Conservation (phyloP, 2,113 vertebrate genomes). For the Fregetta grallaria region DNA sequence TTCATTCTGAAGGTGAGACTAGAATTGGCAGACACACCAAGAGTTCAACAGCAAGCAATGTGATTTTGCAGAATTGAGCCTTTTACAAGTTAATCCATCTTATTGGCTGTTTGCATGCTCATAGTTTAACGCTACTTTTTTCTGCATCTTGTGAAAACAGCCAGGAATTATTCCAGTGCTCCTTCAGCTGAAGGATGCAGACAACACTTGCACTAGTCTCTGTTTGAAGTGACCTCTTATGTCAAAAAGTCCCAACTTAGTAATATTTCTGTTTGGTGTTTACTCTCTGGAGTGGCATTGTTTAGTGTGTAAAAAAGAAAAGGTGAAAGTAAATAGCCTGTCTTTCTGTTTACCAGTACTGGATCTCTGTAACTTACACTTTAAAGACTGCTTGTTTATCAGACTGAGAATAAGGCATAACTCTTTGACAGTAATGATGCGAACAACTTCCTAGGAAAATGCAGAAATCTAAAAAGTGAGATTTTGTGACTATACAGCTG, state of each 20-base stretch:
- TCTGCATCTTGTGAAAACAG: not conserved
- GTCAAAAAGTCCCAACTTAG: not conserved
- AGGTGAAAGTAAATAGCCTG: not conserved
- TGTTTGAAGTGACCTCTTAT: not conserved
- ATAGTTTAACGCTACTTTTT: not conserved
- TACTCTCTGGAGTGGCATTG: not conserved
- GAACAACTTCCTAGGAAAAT: not conserved
- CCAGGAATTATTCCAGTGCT: not conserved
- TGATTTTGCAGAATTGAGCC: not conserved
- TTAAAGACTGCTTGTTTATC: not conserved
- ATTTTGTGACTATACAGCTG: not conserved
- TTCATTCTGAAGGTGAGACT: not conserved
- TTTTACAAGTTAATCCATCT: not conserved
- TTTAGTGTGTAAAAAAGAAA: not conserved
- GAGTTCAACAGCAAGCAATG: not conserved
- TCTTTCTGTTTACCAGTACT: not conserved
- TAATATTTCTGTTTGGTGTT: not conserved
- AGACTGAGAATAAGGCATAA: not conserved
- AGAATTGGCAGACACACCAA: not conserved
- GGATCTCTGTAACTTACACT: not conserved
- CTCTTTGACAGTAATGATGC: not conserved
- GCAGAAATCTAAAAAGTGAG: not conserved
- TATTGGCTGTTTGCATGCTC: not conserved
- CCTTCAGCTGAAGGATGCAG: not conserved
- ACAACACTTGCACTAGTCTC: not conserved